These are phyloP conservation scores for Gyrodactylus bullatarudis DNA, from an alignment of 1,140 invertebrate genomes.

Conservation along the genomic window DNA sequence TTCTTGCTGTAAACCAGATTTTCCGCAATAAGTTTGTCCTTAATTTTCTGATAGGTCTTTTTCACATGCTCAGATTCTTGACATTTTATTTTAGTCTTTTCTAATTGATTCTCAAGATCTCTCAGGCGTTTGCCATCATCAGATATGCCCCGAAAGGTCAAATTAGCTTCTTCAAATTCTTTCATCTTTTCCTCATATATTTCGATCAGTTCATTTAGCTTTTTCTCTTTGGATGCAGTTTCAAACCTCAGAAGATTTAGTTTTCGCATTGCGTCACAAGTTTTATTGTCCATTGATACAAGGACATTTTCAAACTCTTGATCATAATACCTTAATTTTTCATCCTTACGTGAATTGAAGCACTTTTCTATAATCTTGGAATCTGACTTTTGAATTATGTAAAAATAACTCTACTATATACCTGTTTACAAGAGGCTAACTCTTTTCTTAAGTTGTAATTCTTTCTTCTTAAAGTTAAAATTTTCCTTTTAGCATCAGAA, in stretches of 20 bases:
- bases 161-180: conserved; percentile 15
- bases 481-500: background rate
- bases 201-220: conserved; percentile 15
- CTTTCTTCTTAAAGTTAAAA: background rate
- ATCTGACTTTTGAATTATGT: background rate
- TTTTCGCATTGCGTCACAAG: conserved; percentile 16
- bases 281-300: conserved; percentile 17
- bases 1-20: background rate
- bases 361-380: background rate
- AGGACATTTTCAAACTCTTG: background rate
- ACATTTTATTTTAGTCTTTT: conserved; percentile 19
- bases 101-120: conserved; percentile 19
- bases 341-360: background rate
- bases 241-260: conserved; percentile 16
- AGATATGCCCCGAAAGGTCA: conserved; percentile 17
- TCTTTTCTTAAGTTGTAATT: background rate
- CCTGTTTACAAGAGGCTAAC: background rate
- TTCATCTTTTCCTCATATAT: conserved; percentile 18
- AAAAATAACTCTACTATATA: background rate
- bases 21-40: conserved; percentile 11
- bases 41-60: conserved; percentile 19
- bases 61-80: conserved; percentile 20
- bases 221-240: conserved; percentile 16
- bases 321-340: background rate
- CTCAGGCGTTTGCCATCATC: conserved; percentile 17